Evolutionary conservation across 2,888 invertebrate genomes (phyloP), one percentile per base, ranked within the genome.

Genomic region (Bellardia pandia): DNA sequence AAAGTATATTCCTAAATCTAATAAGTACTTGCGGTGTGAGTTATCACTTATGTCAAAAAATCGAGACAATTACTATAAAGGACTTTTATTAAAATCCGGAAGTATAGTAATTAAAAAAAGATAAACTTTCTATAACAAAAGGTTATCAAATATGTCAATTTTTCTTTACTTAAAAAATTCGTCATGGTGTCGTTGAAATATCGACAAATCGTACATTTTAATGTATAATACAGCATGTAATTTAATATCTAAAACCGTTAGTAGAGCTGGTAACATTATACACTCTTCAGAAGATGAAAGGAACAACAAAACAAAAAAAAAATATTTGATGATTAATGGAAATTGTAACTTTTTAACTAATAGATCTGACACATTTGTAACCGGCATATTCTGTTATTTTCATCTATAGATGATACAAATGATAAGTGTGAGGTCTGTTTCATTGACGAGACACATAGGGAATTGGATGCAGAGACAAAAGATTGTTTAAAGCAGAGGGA

Each of bases 201-300:
- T 45, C 9, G 1, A 66, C 0, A 62, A 16, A 11, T 11, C 2
- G 5, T 9, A 2, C 1, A 13, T 45, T 62, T 16, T 40, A 48
- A n/a, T 8, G 37, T 2, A 71, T 37, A 9, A 42, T 37, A 16
- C 23, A 16, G 48, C 37, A n/a, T 74, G 33, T 74, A 37, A 62
- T 75, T 33, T 48, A 48, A 62, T 51, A 64, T 48, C 33, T 16
- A 51, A 40, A 72, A 66, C 2, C 7, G 5, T 13, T 62, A 62
- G 40, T 64, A 64, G 37, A 62, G 62, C 45, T 74, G 60, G 81
- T 77, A 86, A 86, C 53, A 66, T 82, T 77, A 81, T 81, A 77
- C 45, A 58, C 53, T 74, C 68, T 53, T 77, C 45, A 84, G 51
- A 37, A 84, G 58, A 51, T 13, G 42, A 16, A 42, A 66, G 23